phyloP scores from a whole-genome alignment of 2,888 invertebrate genomes.

The Drosophila peninsularis region DNA sequence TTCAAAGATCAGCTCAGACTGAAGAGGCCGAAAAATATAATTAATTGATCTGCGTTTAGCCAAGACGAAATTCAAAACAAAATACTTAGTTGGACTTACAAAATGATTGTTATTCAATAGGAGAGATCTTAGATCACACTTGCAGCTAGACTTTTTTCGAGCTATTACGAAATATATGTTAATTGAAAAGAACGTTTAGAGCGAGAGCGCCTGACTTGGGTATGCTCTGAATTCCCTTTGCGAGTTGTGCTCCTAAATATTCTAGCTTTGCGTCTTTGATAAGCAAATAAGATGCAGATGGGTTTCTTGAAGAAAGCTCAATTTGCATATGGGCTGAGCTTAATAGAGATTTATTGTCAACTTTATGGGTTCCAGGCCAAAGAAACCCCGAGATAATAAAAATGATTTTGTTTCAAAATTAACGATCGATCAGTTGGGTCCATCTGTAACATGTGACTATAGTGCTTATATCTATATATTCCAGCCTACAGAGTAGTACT shows the following conservation, averaged over 20 bases:
- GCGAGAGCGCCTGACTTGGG: neutral
- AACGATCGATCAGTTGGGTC: too few relatives aligned
- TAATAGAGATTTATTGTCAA: neutral
- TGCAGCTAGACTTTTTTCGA: neutral
- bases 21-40: slow-evolving; percentile 5
- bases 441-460: too few relatives aligned
- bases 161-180: slow-evolving; percentile 24
- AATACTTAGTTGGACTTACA: slow-evolving; percentile 1
- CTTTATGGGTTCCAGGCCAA: too few relatives aligned
- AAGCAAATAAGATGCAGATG: neutral
- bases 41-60: neutral
- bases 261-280: neutral
- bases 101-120: neutral
- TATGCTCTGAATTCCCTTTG: neutral
- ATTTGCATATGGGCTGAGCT: neutral
- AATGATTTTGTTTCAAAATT: too few relatives aligned
- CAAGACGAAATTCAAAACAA: neutral
- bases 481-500: neutral
- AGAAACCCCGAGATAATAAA: too few relatives aligned
- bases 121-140: slow-evolving; percentile 4
- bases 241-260: neutral
- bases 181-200: slow-evolving; percentile 3
- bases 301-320: neutral
- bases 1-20: neutral
- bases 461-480: too few relatives aligned